Base-by-base conservation (phyloP, 2,888 invertebrate species). In the Griposia aprilina region DNA sequence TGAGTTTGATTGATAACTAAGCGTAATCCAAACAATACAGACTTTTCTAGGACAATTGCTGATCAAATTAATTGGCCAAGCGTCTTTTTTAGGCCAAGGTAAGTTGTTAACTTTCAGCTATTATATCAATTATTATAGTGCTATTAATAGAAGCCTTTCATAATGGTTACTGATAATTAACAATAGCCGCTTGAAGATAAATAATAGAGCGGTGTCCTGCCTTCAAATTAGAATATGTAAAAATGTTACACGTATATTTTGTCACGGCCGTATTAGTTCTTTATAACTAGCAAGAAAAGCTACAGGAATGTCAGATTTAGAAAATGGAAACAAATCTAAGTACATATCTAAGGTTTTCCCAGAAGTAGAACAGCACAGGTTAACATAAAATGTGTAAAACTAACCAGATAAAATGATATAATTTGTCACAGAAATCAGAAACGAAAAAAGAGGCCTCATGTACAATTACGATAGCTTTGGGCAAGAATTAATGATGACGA, bases 71-170 rank as follows among this genome's bases (percentile, higher is more conserved):
- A 52, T 60, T 74, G 72, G 17, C 23, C 36, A 74, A 81, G 72
- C 45, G 70, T 48, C 17, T 76, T 77, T 74, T 75, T 74, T 74
- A 84, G 78, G 81, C 65, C 84, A 84, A 84, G 78, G 78, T 59
- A 8, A 7, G 17, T n/a, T 69, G 30, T 69, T 71, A 45, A 71
- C 50, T 74, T 74, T 52, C 52, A 71, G 72, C 26, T 66, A 60
- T 57, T 69, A 48, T 30, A 60, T 11, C 26, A 41, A 55, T 63
- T 63, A 45, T 63, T 59, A 59, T 72, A 50, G 23, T 55, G 26
- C 20, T 63, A 59, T 57, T 52, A 50, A n/a, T 62, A 60, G 20
- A 60, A 30, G 26, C 26, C 36, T 80, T 52, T 60, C 26, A 52
- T 48, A 20, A 66, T 45, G 11, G 20, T 66, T 26, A 48, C 45